A percentile compares a stretch with the other conserved stretches of the same genome.
These are phyloP conservation scores for Diprion similis DNA, from an alignment of 1,140 invertebrate species.

Conservation along the genomic window DNA sequence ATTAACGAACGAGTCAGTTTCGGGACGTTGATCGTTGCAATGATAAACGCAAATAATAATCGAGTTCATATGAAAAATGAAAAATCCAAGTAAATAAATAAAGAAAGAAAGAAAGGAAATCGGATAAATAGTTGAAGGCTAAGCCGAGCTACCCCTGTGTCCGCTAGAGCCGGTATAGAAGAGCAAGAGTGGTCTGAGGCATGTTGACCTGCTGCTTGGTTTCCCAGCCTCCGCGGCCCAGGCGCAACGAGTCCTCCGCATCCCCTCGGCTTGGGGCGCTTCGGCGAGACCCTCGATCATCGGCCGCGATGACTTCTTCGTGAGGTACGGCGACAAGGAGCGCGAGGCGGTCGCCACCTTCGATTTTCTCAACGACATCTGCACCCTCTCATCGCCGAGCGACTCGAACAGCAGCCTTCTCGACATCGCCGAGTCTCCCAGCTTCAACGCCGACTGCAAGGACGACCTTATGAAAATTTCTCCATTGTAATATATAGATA, in stretches of 20 bases:
- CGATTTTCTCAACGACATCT: slow-evolving; percentile 77
- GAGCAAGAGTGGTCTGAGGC: slow-evolving; percentile 45
- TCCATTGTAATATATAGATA: slow-evolving; percentile 31
- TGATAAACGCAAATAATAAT: not conserved
- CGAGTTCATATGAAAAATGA: not conserved
- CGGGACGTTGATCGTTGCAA: no score
- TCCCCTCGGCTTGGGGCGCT: slow-evolving; percentile 59
- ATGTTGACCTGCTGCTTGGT: slow-evolving; percentile 53
- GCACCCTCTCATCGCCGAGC: slow-evolving; percentile 54
- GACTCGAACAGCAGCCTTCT: slow-evolving; percentile 28
- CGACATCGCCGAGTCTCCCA: slow-evolving; percentile 25
- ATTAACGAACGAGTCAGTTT: not conserved
- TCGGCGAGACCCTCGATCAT: slow-evolving; percentile 73
- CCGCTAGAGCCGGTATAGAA: slow-evolving; percentile 49
- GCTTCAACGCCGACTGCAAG: slow-evolving; percentile 28
- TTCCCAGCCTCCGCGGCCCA: slow-evolving; percentile 67
- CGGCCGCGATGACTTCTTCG: slow-evolving; percentile 73
- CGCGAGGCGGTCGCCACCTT: slow-evolving; percentile 78
- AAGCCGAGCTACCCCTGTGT: slow-evolving; percentile 53
- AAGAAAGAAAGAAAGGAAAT: slow-evolving; percentile 14
- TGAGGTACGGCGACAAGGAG: slow-evolving; percentile 79
- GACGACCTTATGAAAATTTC: slow-evolving; percentile 43
- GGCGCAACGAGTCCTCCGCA: slow-evolving; percentile 64
- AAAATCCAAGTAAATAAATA: slow-evolving; percentile 10
- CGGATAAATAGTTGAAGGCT: slow-evolving; percentile 27